Base-by-base conservation (phyloP, 2,113 vertebrate species). In the Rissa tridactyla region DNA sequence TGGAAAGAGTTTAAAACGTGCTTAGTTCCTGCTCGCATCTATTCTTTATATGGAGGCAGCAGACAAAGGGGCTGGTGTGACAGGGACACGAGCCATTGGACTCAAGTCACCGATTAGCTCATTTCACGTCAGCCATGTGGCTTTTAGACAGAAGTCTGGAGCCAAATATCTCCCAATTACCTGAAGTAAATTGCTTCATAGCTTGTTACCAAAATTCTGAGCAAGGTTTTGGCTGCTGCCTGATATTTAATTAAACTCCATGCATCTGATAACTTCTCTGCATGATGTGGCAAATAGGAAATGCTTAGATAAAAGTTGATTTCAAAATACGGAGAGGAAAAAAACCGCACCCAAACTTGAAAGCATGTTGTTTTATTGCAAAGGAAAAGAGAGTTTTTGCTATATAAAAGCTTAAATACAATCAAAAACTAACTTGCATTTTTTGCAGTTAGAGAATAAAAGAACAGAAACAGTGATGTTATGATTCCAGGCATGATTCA, bases 101-200 rank as follows among this genome's bases (percentile, higher is more conserved):
- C 44, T 90, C 6, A 4, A 92, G 44, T 88, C 69, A 44, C 78
- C 5, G 3, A 75, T 90, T 89, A 91, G 86, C 77, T 96, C 83
- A 86, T 95, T 96, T 94, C 89, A 70, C 36, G 2, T 72, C 77
- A 92, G 89, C 86, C 91, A 70, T 82, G 91, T 92, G 91, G 91
- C 84, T 96, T 92, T 94, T 65, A 73, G 77, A 61, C 81, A 76
- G 66, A 66, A 70, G n/a, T 77, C 54, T 94, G 81, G 78, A 95
- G 96, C 95, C 91, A 96, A 94, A 40, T 85, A 30, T 70, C 66
- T 91, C 89, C 94, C 68, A 95, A 86, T 96, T 95, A 96, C 93
- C 92, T 95, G 85, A 79, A 93, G 85, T 88, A 93, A 96, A 96
- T 95, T 82, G 90, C 71, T 96, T 94, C 85, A 71, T 82, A 73